Conservation (phyloP, 2,797 vertebrate genomes). For the Oreochromis mossambicus region DNA sequence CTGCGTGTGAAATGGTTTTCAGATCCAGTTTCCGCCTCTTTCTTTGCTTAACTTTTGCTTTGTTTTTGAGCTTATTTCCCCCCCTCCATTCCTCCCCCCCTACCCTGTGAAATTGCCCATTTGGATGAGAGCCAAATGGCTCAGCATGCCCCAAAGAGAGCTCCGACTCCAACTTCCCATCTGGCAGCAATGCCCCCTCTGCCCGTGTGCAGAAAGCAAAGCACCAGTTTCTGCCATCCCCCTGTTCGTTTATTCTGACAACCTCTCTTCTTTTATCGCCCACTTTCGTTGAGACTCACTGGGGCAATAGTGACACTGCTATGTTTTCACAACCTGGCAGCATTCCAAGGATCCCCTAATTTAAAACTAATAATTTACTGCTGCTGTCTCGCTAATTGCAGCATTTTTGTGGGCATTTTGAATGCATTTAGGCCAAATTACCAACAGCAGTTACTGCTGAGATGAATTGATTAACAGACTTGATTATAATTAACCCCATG, state of each 20-base stretch:
- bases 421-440: constrained; percentile 52
- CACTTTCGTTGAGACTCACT: constrained; percentile 2
- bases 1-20: constrained; percentile 6
- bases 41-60: constrained; percentile 29
- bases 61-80: background rate
- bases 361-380: constrained; percentile 28
- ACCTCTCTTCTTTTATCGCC: constrained; percentile 2
- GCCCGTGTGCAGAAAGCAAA: constrained; percentile 32
- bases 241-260: background rate
- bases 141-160: constrained; percentile 44
- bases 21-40: background rate
- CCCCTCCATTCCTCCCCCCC: background rate
- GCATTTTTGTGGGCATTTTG: constrained; percentile 18
- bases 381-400: constrained; percentile 33
- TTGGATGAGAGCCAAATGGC: constrained; percentile 56
- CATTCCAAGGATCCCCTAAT: constrained; percentile 11
- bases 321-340: constrained; percentile 20
- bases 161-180: constrained; percentile 52
- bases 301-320: background rate
- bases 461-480: constrained; percentile 52
- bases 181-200: constrained; percentile 37
- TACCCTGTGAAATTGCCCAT: constrained; percentile 45
- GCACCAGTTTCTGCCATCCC: background rate
- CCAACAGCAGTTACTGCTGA: constrained; percentile 28
- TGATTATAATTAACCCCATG: constrained; percentile 57